phyloP scores from a whole-genome alignment of 2,888 invertebrate genomes.

The Cataglyphis livida region DNA sequence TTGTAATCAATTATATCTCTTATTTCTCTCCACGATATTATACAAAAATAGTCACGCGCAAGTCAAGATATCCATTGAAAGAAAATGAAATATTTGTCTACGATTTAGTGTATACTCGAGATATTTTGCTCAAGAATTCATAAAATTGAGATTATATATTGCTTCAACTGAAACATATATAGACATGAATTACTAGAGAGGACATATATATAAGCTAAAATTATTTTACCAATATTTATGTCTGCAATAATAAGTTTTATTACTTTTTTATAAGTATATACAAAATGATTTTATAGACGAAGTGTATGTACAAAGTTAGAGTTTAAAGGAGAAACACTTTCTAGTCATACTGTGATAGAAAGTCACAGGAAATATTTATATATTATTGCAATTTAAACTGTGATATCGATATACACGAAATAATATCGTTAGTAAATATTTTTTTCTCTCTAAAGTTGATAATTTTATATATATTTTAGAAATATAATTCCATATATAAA shows the following conservation, averaged over 20 bases:
- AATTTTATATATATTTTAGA: not conserved
- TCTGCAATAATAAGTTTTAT: not conserved
- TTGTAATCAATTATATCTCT: constrained; percentile 19
- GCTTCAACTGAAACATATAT: not conserved
- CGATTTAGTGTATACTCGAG: not conserved
- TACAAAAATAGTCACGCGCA: not conserved
- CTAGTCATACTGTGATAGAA: constrained; percentile 41
- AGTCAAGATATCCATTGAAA: not conserved
- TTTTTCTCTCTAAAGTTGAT: constrained; percentile 39
- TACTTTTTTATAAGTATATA: constrained; percentile 36
- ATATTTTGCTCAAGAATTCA: constrained; percentile 28
- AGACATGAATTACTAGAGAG: not conserved
- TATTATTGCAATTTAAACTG: constrained; percentile 46
- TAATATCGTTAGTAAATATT: constrained; percentile 23
- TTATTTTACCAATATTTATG: not conserved
- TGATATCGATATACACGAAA: constrained; percentile 37
- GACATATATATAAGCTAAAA: not conserved
- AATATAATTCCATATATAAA: not conserved
- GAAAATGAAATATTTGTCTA: constrained; percentile 1
- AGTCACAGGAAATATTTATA: constrained; percentile 20
- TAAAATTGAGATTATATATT: not conserved
- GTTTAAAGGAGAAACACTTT: constrained; percentile 8
- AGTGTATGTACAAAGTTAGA: constrained; percentile 4
- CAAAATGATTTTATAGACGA: constrained; percentile 1
- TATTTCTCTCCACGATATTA: not conserved